Evolutionary conservation across 2,888 invertebrate species (phyloP).

Genomic region (Ophion slaviceki): DNA sequence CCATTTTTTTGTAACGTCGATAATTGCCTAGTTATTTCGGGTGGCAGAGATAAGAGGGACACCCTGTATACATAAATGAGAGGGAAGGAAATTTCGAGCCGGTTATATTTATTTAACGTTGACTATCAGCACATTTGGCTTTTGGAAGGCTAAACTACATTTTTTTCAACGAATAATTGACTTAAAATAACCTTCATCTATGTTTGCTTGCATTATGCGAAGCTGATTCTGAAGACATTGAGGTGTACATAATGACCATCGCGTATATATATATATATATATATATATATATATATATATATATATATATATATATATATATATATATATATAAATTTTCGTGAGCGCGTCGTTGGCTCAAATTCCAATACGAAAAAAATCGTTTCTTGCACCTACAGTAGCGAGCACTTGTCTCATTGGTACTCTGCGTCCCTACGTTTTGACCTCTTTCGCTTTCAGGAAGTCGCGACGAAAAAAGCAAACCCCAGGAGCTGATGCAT

Average conservation of each 20-base stretch:
- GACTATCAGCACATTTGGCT: too few relatives aligned
- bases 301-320: too few relatives aligned
- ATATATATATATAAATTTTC: too few relatives aligned
- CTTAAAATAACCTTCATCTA: background rate
- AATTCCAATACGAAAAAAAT: conserved; percentile 25
- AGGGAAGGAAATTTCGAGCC: too few relatives aligned
- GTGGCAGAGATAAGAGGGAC: too few relatives aligned
- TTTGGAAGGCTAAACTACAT: too few relatives aligned
- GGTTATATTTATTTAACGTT: too few relatives aligned
- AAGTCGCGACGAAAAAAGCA: background rate
- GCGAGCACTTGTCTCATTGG: background rate
- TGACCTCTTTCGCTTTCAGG: background rate
- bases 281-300: too few relatives aligned
- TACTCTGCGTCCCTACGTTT: conserved; percentile 5
- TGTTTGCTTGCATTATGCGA: background rate
- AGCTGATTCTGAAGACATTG: background rate
- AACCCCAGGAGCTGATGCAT: conserved; percentile 29
- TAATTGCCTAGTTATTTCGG: too few relatives aligned
- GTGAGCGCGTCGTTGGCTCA: background rate
- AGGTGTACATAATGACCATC: background rate
- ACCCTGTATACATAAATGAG: too few relatives aligned
- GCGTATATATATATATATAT: background rate
- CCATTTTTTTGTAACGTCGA: too few relatives aligned
- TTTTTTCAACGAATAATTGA: too few relatives aligned
- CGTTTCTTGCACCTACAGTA: conserved; percentile 33